Conservation (phyloP, 2,797 vertebrate genomes). For the Myripristis murdjan region DNA sequence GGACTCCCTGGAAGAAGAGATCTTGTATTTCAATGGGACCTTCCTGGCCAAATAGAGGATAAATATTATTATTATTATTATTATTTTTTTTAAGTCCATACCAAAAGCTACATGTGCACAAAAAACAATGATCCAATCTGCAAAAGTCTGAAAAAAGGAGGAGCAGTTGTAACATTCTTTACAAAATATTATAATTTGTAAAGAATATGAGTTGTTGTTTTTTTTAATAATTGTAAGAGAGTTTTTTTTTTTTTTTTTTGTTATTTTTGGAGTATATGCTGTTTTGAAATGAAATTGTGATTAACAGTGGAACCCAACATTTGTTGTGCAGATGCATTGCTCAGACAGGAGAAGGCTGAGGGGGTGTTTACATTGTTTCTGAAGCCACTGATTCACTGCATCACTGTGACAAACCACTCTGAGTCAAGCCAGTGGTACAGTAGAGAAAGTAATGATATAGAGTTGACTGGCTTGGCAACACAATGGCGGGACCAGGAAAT, state of each 20-base stretch:
- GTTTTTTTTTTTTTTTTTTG: not conserved
- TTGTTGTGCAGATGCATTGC: not conserved
- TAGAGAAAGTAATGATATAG: constrained; percentile 20
- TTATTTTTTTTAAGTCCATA: not conserved
- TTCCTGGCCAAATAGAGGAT: no score
- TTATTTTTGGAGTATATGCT: not conserved
- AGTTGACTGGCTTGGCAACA: constrained; percentile 31
- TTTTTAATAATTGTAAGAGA: not conserved
- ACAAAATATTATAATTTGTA: not conserved
- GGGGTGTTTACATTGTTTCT: constrained; percentile 7
- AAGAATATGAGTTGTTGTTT: not conserved
- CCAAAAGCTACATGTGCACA: not conserved
- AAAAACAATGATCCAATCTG: not conserved
- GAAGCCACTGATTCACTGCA: constrained; percentile 7
- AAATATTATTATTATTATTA: no score
- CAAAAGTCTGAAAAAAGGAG: not conserved
- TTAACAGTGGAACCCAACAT: not conserved
- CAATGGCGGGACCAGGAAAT: constrained; percentile 15
- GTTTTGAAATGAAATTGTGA: not conserved
- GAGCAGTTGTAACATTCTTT: not conserved
- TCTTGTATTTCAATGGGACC: no score
- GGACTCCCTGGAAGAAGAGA: no score
- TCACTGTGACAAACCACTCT: not conserved
- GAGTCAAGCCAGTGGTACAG: constrained; percentile 14
- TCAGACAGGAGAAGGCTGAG: not conserved